phyloP scores from a whole-genome alignment of 35 echinoderm and acorn worm genomes.

The Antedon bifida region DNA sequence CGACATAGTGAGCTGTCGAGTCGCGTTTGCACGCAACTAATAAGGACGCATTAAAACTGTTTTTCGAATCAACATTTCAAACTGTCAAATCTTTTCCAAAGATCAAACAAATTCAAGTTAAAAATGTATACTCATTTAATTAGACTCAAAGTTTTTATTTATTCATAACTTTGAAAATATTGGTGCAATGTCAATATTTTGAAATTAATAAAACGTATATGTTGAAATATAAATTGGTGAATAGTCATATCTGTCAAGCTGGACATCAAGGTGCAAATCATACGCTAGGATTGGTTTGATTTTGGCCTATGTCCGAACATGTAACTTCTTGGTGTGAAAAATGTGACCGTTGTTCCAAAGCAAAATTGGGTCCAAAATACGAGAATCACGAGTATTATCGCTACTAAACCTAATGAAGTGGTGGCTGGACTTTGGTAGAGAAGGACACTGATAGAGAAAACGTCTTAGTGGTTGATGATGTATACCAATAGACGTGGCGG shows the following conservation, averaged over 20 bases:
- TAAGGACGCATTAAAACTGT: too few relatives aligned
- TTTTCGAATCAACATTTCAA: too few relatives aligned
- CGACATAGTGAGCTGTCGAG: too few relatives aligned
- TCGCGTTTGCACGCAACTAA: too few relatives aligned
- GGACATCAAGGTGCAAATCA: constrained; percentile 19
- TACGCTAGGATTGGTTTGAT: constrained; percentile 8
- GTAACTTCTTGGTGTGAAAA: constrained; percentile 6
- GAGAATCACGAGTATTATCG: constrained; percentile 4
- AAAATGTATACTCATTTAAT: too few relatives aligned
- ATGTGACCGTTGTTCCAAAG: constrained; percentile 17
- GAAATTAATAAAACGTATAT: too few relatives aligned
- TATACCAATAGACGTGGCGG: neutral
- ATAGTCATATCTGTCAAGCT: neutral
- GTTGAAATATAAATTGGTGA: neutral
- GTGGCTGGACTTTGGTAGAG: constrained; percentile 11
- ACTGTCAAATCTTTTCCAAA: too few relatives aligned
- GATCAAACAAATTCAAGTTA: too few relatives aligned
- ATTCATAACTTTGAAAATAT: too few relatives aligned
- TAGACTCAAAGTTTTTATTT: too few relatives aligned
- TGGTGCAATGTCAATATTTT: too few relatives aligned
- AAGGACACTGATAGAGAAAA: neutral
- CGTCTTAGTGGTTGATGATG: neutral
- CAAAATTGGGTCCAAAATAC: constrained; percentile 9
- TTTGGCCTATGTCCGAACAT: constrained; percentile 1
- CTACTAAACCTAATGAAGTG: constrained; percentile 8